Evolutionary conservation across 2,888 invertebrate species (phyloP), one percentile per base, ranked within the genome.

Genomic region (Drosophila nr. fundita): DNA sequence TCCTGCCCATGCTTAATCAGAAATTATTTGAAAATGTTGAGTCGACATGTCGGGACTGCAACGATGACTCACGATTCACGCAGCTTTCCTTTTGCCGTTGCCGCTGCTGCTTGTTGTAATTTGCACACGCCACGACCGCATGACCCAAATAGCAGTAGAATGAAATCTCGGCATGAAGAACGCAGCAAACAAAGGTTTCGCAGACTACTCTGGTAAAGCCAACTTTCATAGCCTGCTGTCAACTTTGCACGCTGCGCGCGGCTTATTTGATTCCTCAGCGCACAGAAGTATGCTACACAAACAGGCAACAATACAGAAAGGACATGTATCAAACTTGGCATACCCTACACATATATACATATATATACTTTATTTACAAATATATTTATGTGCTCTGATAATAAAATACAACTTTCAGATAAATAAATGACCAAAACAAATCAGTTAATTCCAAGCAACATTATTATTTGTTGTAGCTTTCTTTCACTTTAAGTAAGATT

Each of bases 21-120:
- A 80, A 86, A 86, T 89, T 86, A 86, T 89, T 86, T 86, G 90
- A 89, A 86, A 86, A 87, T 88, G 85, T 80, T 80, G 86, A 87
- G 84, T 82, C 89, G 87, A 87, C 85, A 89, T 87, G 84, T 76
- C 85, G 89, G n/a, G 61, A 42, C 63, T 36, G 29, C 27, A 32
- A 49, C 38, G 30, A 48, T 50, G 62, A 55, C 72, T 63, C 71
- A 67, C 78, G 65, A 71, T 64, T 84, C 83, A 87, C 82, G 87
- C 83, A 76, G 88, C 68, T 73, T 57, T 81, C 34, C 62, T 60
- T 34, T 42, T 59, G 60, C 68, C 18, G 48, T 50, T 55, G 29
- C 30, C 29, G 34, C 40, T 36, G 34, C 48, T 64, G 76, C 63
- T 67, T 54, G 64, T 63, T 80, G 90, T 83, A 85, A 85, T 89